These are phyloP conservation scores for Genyomyrus donnyi DNA, from an alignment of 2,113 vertebrate genomes.

Conservation along the genomic window DNA sequence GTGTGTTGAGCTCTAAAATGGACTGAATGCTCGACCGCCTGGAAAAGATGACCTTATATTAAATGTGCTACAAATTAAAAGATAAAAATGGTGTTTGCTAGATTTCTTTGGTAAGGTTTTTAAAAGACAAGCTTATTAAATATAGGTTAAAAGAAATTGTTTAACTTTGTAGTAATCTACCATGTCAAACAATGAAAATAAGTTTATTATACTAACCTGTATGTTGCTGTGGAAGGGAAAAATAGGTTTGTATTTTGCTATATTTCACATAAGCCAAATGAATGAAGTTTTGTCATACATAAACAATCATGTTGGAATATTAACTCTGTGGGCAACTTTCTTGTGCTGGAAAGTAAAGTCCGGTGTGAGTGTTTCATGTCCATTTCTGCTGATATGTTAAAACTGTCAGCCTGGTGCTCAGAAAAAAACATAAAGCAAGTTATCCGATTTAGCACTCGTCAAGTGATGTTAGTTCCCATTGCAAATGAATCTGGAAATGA, in stretches of 20 bases:
- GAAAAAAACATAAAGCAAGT: neutral
- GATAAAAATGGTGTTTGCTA: slow-evolving; percentile 3
- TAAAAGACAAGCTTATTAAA: neutral
- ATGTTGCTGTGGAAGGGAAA: neutral
- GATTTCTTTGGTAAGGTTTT: neutral
- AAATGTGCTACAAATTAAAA: slow-evolving; percentile 22
- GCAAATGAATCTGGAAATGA: neutral
- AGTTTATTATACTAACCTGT: neutral
- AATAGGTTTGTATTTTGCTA: neutral
- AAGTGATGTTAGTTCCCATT: neutral
- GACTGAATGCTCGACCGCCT: slow-evolving; percentile 81
- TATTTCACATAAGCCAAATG: neutral
- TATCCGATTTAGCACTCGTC: neutral
- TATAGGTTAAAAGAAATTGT: neutral
- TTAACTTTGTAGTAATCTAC: neutral
- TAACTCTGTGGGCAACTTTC: neutral
- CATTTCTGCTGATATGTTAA: neutral
- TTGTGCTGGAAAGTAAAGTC: neutral
- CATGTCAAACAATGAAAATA: neutral
- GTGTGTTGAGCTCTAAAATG: slow-evolving; percentile 73
- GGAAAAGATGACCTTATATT: slow-evolving; percentile 55
- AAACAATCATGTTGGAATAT: neutral
- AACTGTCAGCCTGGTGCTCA: neutral
- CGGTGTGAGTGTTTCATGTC: neutral
- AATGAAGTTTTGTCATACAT: neutral